Evolutionary conservation across 1,140 invertebrate species (phyloP).

Genomic region (Caenorhabditis tropicalis): DNA sequence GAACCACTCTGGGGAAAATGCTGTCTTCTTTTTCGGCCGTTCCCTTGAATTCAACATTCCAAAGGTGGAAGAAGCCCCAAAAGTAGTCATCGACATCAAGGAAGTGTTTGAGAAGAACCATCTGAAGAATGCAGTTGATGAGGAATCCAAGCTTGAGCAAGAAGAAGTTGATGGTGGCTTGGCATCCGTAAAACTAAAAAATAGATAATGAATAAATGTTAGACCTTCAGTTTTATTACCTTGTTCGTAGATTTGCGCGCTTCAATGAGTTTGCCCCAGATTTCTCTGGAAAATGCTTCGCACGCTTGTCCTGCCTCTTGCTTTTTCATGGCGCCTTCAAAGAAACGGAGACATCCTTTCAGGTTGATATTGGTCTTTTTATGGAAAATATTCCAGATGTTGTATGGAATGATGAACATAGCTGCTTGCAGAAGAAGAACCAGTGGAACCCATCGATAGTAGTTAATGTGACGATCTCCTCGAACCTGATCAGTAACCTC

Average conservation of each 20-base stretch:
- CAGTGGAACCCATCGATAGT: constrained; percentile 56
- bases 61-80: constrained; percentile 52
- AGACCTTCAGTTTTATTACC: background rate
- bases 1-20: constrained; percentile 60
- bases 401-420: constrained; percentile 51
- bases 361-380: constrained; percentile 54
- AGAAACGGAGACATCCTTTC: constrained; percentile 48
- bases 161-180: constrained; percentile 58
- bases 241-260: constrained; percentile 34
- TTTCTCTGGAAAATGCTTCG: background rate
- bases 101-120: constrained; percentile 53
- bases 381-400: constrained; percentile 63
- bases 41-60: constrained; percentile 49
- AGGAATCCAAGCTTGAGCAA: constrained; percentile 57
- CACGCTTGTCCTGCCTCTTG: background rate
- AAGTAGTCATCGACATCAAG: constrained; percentile 49
- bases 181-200: constrained; percentile 14
- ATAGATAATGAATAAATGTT: background rate
- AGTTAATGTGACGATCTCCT: constrained; percentile 41
- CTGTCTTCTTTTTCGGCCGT: constrained; percentile 56
- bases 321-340: constrained; percentile 53
- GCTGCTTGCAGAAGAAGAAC: constrained; percentile 53
- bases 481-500: constrained; percentile 5
- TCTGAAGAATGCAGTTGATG: constrained; percentile 53
- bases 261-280: constrained; percentile 35